Conservation (phyloP, 2,113 vertebrate species). For the Hemiprocne comata region DNA sequence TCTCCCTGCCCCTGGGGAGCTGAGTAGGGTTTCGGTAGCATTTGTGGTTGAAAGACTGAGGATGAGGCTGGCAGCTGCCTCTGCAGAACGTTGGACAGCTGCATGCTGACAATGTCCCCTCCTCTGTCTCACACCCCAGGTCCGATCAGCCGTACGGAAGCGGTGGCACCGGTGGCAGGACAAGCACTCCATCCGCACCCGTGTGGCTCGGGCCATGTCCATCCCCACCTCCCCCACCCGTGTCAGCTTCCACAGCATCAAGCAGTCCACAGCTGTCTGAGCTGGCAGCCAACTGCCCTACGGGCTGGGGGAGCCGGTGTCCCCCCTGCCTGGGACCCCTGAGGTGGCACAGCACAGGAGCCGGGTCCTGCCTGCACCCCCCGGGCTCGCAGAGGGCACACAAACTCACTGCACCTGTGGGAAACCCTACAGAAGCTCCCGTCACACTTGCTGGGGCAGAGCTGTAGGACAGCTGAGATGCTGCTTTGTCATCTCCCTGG, state of each 20-base stretch:
- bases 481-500: neutral
- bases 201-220: constrained; percentile 93
- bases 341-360: accelerated
- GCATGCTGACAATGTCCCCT: accelerated
- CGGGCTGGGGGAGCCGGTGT: accelerated
- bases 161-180: constrained; percentile 95
- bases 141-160: constrained; percentile 89
- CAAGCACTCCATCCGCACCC: constrained; percentile 89
- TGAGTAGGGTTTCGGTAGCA: neutral
- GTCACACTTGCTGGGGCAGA: neutral
- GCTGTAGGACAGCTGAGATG: neutral
- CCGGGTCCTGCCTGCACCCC: neutral
- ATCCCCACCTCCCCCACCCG: constrained; percentile 95
- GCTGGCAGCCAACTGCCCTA: accelerated
- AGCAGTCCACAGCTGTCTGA: constrained; percentile 84
- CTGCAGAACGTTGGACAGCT: neutral
- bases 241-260: constrained; percentile 98
- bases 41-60: neutral
- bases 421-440: neutral
- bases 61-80: neutral
- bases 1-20: accelerated
- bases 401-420: neutral
- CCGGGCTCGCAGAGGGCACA: accelerated
- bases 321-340: accelerated
- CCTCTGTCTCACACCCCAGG: constrained; percentile 66